Evolutionary conservation across 1,140 invertebrate genomes (phyloP).

Genomic region (Atta cephalotes): DNA sequence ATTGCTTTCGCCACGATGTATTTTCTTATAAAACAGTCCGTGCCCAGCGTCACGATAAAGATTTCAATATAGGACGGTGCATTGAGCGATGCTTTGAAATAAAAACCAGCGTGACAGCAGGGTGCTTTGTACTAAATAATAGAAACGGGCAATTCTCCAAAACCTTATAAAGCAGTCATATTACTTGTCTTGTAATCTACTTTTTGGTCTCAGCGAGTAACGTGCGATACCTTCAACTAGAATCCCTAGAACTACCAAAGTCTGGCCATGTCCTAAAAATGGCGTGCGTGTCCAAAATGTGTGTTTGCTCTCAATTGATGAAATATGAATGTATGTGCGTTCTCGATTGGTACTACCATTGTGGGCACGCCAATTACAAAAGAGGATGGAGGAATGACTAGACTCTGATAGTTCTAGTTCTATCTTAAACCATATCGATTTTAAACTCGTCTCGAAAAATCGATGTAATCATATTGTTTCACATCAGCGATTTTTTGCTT

Average conservation of each 20-base stretch:
- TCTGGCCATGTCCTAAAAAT: no score
- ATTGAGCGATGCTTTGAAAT: constrained; percentile 20
- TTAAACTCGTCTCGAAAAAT: constrained; percentile 8
- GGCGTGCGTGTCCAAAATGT: no score
- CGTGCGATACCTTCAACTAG: background rate
- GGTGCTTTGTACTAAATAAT: constrained; percentile 38
- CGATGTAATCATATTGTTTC: constrained; percentile 14
- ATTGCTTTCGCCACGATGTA: constrained; percentile 45
- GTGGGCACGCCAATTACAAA: no score
- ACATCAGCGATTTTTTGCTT: constrained; percentile 33
- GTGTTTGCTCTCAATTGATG: no score
- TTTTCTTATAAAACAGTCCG: constrained; percentile 61
- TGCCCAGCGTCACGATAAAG: constrained; percentile 15
- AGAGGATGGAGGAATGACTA: no score
- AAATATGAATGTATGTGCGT: no score
- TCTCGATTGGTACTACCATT: no score
- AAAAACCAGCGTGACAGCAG: constrained; percentile 1
- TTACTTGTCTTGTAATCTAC: background rate
- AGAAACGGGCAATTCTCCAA: constrained; percentile 19
- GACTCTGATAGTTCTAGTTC: no score
- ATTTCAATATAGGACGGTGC: constrained; percentile 39
- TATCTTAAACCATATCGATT: background rate
- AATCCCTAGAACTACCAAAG: no score
- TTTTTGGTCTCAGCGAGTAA: background rate
- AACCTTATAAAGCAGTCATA: constrained; percentile 12